Evolutionary conservation across 2,113 vertebrate genomes (phyloP).

Genomic region (Rhinichthys klamathensis): DNA sequence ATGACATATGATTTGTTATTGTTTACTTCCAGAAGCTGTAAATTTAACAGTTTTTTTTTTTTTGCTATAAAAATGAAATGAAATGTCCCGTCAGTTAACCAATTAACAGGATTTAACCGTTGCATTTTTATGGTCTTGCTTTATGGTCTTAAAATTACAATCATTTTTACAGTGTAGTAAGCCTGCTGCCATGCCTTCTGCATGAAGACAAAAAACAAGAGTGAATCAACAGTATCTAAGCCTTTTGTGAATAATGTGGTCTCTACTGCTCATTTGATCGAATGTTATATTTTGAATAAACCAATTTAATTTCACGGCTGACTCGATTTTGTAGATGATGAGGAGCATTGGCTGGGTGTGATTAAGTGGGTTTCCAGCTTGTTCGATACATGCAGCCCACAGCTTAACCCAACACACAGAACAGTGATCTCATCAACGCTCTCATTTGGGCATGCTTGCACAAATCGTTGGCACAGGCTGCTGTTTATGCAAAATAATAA

Average conservation of each 20-base stretch:
- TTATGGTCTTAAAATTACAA: too few species aligned
- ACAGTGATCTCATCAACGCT: conserved; percentile 60
- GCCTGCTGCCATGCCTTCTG: too few species aligned
- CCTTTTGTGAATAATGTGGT: not conserved
- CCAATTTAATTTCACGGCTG: conserved; percentile 55
- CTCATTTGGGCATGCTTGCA: conserved; percentile 57
- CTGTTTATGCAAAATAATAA: conserved; percentile 61
- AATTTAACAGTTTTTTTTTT: too few species aligned
- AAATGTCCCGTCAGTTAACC: too few species aligned
- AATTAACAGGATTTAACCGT: too few species aligned
- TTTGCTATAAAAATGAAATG: too few species aligned
- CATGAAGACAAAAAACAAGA: conserved; percentile 12
- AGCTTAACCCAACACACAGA: conserved; percentile 49
- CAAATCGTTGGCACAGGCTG: conserved; percentile 49
- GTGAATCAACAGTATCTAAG: conserved; percentile 2
- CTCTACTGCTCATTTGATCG: conserved; percentile 39
- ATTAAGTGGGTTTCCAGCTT: conserved; percentile 49
- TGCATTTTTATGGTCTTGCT: too few species aligned
- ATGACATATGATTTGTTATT: too few species aligned
- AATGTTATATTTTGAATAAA: conserved; percentile 54
- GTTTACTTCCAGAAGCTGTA: too few species aligned
- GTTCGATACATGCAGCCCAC: conserved; percentile 38
- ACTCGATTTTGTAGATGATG: conserved; percentile 34
- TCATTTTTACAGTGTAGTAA: too few species aligned
- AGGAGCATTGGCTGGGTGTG: conserved; percentile 36